These are phyloP conservation scores for Bilobella aurantiaca DNA, from an alignment of 1,140 invertebrate species.

Conservation along the genomic window DNA sequence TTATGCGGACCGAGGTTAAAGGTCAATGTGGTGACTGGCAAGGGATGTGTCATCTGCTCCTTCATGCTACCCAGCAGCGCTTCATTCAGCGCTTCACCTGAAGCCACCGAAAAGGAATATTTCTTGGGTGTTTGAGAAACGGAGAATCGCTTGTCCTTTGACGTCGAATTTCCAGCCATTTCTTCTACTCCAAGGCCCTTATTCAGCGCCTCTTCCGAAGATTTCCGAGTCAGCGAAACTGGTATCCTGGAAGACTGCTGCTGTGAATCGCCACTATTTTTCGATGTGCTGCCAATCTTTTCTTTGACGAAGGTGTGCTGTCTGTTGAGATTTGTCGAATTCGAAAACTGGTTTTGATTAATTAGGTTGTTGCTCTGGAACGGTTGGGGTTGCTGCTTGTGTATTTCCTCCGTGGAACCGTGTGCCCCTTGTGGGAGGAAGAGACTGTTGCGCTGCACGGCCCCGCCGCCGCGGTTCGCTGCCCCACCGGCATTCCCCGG, in stretches of 20 bases:
- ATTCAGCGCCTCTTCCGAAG: constrained; percentile 24
- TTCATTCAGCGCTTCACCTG: background rate
- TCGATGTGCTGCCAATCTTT: constrained; percentile 8
- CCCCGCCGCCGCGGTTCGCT: too few relatives aligned
- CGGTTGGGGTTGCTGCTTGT: constrained; percentile 14
- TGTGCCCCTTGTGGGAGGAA: constrained; percentile 9
- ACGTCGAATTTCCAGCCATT: background rate
- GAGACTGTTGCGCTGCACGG: constrained; percentile 15
- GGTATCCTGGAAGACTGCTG: constrained; percentile 22
- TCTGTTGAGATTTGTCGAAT: constrained; percentile 3
- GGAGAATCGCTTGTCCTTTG: constrained; percentile 10
- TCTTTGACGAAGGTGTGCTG: constrained; percentile 22
- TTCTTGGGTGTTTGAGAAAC: constrained; percentile 14
- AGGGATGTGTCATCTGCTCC: background rate
- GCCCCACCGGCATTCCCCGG: too few relatives aligned
- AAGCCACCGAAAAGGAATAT: constrained; percentile 15
- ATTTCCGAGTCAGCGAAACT: constrained; percentile 17
- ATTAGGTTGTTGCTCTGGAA: constrained; percentile 11
- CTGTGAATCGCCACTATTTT: background rate
- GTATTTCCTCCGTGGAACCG: constrained; percentile 5
- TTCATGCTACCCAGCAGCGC: background rate
- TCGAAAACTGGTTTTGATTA: constrained; percentile 16
- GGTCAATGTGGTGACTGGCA: constrained; percentile 28
- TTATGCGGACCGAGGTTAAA: constrained; percentile 22
- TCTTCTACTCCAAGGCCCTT: background rate